Base-by-base conservation (phyloP, 2,797 vertebrate species). In the Pseudotriccus pelzelni region DNA sequence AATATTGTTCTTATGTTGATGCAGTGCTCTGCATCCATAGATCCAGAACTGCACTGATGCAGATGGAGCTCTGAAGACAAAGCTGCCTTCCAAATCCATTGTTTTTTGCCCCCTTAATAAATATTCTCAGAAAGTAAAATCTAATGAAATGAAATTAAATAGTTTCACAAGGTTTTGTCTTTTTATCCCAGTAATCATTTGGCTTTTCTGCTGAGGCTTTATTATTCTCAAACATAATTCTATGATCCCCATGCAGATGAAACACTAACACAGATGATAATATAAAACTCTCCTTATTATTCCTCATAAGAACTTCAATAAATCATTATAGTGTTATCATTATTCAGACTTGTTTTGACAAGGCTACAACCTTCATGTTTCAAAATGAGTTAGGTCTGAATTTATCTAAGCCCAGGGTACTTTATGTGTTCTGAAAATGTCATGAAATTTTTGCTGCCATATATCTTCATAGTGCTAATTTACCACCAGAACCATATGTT, bases 221-320 rank as follows among this genome's bases (percentile, higher is more conserved):
- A 52, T 92, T 89, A 55, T 75, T 92, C 79, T 96, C 63, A 87
- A 30, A 53, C 32, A 82, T 46, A 76, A 64, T 81, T 86, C 64
- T 80, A 6, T 62, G 47, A 92, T 85, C 83, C 72, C 22, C 30
- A 64, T 49, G 44, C 47, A 91, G 75, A 94, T 90, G 80, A 94
- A 91, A 66, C 64, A 52, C 30, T 86, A 90, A 81, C 69, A 84
- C 23, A 77, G 68, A 93, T 78, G 84, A 96, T 94, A 85, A 92
- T 94, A 93, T 94, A 76, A 93, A 85, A 85, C 49, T 93, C 72
- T 94, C 69, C 62, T 91, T 93, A 96, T 97, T 97, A 96, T 92
- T 96, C 84, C 49, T 74, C 27, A 82, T 96, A 93, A 94, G 83
- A 92, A 74, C 52, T 90, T 77, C 91, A 94, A 96, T 96, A 96